A percentile compares a stretch with the other conserved stretches of the same genome.
Evolutionary conservation across 1,140 invertebrate species (phyloP).

Genomic region (Zaprionus capensis): DNA sequence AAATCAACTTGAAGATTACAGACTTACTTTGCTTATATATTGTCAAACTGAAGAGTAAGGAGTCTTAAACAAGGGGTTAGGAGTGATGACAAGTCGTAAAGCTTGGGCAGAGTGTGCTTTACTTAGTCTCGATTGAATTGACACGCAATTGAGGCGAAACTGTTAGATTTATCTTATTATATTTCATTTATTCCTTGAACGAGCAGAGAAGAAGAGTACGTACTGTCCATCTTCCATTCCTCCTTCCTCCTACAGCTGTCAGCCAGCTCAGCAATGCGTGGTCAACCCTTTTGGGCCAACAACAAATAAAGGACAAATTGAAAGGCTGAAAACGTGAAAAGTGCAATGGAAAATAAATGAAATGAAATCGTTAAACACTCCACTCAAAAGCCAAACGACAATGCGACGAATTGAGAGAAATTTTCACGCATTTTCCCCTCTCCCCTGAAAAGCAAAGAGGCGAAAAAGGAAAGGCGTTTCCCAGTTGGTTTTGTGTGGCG

Average conservation of each 20-base stretch:
- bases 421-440: slow-evolving; percentile 51
- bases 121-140: background rate
- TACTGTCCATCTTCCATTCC: background rate
- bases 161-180: slow-evolving; percentile 1
- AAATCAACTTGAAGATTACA: slow-evolving; percentile 4
- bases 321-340: slow-evolving; percentile 62
- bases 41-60: too few species aligned
- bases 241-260: background rate
- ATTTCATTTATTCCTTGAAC: background rate
- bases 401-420: slow-evolving; percentile 64
- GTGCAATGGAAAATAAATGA: slow-evolving; percentile 68
- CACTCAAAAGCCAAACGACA: slow-evolving; percentile 59
- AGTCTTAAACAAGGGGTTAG: background rate
- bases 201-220: too few species aligned
- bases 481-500: slow-evolving; percentile 17
- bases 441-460: slow-evolving; percentile 3
- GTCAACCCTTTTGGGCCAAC: slow-evolving; percentile 64
- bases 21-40: background rate
- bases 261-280: slow-evolving; percentile 36
- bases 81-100: background rate
- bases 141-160: background rate
- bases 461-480: slow-evolving; percentile 31
- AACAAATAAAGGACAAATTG: slow-evolving; percentile 60
- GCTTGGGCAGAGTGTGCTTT: background rate
- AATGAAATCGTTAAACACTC: slow-evolving; percentile 71